phyloP scores from a whole-genome alignment of 2,797 vertebrate species.

The Acomys russatus region DNA sequence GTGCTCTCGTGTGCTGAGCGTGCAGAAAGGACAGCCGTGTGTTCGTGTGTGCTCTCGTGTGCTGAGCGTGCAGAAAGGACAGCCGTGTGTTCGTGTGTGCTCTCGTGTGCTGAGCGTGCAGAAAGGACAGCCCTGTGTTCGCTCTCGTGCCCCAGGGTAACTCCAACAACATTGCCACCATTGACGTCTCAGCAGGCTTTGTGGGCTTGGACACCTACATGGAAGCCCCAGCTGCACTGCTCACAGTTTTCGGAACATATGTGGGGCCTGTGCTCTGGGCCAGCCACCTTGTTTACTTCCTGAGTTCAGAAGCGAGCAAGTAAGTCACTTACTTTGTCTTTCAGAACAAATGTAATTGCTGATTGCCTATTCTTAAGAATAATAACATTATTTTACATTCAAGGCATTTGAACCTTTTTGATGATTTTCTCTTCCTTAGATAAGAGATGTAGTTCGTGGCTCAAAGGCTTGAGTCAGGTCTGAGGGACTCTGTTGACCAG shows the following conservation, averaged over 20 bases:
- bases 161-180: constrained; percentile 96
- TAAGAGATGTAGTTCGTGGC: not conserved
- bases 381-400: not conserved
- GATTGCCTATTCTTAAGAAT: not conserved
- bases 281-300: constrained; percentile 94
- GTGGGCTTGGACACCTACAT: constrained; percentile 95
- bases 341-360: constrained; percentile 30
- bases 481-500: not conserved
- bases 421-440: not conserved
- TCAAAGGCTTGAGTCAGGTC: not conserved
- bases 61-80: not conserved
- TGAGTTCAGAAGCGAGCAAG: constrained; percentile 93
- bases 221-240: constrained; percentile 93
- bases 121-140: constrained; percentile 40
- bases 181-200: constrained; percentile 97
- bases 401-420: not conserved
- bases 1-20: constrained; percentile 63
- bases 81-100: constrained; percentile 63
- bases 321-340: constrained; percentile 81
- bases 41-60: constrained; percentile 75
- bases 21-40: not conserved
- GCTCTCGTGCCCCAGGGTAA: constrained; percentile 93
- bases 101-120: constrained; percentile 18
- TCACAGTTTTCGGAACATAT: constrained; percentile 95
- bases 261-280: constrained; percentile 97